Conservation (phyloP, 2,113 vertebrate genomes). For the Spilogale gracilis region DNA sequence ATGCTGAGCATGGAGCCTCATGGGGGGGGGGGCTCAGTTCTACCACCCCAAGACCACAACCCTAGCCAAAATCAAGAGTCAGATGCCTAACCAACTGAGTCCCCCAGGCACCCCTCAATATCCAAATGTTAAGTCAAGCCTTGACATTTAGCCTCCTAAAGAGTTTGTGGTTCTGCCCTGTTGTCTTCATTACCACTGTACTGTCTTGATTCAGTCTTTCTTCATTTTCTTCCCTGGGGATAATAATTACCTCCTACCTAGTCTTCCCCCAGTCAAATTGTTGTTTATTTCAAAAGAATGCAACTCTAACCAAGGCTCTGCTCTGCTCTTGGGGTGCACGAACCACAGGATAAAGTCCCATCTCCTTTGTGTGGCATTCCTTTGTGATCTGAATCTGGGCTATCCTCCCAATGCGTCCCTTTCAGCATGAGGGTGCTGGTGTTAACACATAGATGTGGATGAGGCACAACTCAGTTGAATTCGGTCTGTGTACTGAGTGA, state of each 20-base stretch:
- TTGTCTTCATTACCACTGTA: neutral
- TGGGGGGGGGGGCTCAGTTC: neutral
- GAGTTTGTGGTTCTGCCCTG: neutral
- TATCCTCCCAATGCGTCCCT: neutral
- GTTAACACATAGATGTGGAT: neutral
- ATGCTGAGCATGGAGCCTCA: fast-evolving
- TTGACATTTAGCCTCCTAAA: neutral
- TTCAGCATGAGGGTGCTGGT: neutral
- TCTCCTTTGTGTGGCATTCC: neutral
- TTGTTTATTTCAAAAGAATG: neutral
- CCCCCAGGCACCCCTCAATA: neutral
- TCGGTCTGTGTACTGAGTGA: neutral
- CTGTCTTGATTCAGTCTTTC: neutral
- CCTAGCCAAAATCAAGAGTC: neutral
- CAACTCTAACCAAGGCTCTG: neutral
- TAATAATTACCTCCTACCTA: neutral
- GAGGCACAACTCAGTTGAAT: neutral
- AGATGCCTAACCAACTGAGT: neutral
- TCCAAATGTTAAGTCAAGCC: neutral
- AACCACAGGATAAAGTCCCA: neutral
- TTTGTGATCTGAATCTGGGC: neutral
- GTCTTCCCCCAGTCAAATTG: neutral
- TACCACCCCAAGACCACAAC: neutral
- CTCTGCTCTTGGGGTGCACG: neutral
- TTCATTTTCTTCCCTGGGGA: neutral